A percentile compares a stretch with the other conserved stretches of the same genome.
phyloP scores from a whole-genome alignment of 2,113 vertebrate species.

The Chaetodon auriga region DNA sequence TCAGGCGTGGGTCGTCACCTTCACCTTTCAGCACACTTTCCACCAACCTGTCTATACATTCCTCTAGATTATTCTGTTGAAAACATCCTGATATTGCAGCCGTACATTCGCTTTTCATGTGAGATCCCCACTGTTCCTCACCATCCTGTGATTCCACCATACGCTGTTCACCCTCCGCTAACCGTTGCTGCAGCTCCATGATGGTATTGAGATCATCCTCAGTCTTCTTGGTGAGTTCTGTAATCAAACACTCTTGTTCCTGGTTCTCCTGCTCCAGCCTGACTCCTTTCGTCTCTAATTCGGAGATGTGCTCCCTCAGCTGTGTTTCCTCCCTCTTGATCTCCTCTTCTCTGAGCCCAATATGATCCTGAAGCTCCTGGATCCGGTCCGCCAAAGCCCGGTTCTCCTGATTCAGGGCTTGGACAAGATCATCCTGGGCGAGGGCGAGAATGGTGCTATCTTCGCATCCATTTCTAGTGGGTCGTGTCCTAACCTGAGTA shows the following conservation, averaged over 20 bases:
- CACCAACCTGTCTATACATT: conserved; percentile 27
- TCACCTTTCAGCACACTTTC: conserved; percentile 33
- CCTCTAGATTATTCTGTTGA: conserved; percentile 18
- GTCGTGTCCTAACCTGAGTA: conserved; percentile 36
- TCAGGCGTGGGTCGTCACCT: background rate
- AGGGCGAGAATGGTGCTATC: conserved; percentile 22
- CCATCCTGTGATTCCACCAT: conserved; percentile 15
- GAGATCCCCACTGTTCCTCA: background rate
- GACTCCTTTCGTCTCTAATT: conserved; percentile 17
- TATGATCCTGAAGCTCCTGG: conserved; percentile 64
- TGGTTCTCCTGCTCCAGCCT: conserved; percentile 52
- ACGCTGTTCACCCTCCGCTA: conserved; percentile 35
- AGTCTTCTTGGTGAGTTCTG: conserved; percentile 72
- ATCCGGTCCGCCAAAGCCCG: conserved; percentile 74
- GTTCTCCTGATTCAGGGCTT: conserved; percentile 82
- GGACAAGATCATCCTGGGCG: conserved; percentile 61
- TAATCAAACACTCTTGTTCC: conserved; percentile 51
- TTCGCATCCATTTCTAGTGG: background rate
- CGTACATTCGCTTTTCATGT: conserved; percentile 1
- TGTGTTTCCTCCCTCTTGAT: conserved; percentile 32
- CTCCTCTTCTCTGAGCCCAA: conserved; percentile 57
- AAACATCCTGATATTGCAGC: background rate
- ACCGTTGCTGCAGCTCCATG: conserved; percentile 65
- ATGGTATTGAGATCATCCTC: conserved; percentile 79
- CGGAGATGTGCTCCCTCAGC: conserved; percentile 8